Evolutionary conservation across 2,113 vertebrate genomes (phyloP).

Genomic region (Emydocephalus ijimae): DNA sequence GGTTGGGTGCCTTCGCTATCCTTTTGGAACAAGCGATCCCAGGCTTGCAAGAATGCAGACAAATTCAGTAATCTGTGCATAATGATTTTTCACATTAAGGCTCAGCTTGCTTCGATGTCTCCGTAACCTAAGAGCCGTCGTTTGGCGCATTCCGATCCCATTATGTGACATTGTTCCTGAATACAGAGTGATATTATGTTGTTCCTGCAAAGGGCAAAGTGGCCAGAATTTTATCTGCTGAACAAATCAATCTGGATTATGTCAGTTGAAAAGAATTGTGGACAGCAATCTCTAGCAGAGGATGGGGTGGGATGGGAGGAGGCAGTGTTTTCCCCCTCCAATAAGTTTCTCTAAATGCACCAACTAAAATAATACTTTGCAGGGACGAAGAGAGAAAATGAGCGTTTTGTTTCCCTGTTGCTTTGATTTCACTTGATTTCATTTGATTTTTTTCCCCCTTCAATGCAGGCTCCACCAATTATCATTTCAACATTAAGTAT

Average conservation of each 20-base stretch:
- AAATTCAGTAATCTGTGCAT: constrained; percentile 83
- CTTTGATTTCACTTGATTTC: constrained; percentile 50
- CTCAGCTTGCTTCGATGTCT: constrained; percentile 86
- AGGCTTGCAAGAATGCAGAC: constrained; percentile 72
- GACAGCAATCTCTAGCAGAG: constrained; percentile 87
- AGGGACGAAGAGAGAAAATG: constrained; percentile 60
- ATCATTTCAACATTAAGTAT: constrained; percentile 98
- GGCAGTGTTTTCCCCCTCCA: neutral
- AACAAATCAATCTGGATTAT: constrained; percentile 99
- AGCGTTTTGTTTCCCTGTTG: constrained; percentile 59
- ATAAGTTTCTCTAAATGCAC: constrained; percentile 72
- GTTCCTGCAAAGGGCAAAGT: constrained; percentile 98
- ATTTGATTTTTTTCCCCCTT: constrained; percentile 22
- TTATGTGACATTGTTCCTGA: constrained; percentile 98
- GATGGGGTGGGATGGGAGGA: constrained; percentile 28
- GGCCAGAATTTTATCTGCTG: constrained; percentile 99
- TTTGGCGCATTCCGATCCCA: constrained; percentile 96
- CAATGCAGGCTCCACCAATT: constrained; percentile 85
- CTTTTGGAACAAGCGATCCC: constrained; percentile 69
- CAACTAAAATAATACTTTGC: constrained; percentile 75
- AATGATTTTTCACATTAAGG: constrained; percentile 90
- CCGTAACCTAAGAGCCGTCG: constrained; percentile 94
- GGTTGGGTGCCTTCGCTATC: constrained; percentile 1
- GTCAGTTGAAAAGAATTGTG: constrained; percentile 99
- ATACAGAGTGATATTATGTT: constrained; percentile 99